phyloP scores from a whole-genome alignment of 1,140 invertebrate genomes.

The Drosophila kanapiae region DNA sequence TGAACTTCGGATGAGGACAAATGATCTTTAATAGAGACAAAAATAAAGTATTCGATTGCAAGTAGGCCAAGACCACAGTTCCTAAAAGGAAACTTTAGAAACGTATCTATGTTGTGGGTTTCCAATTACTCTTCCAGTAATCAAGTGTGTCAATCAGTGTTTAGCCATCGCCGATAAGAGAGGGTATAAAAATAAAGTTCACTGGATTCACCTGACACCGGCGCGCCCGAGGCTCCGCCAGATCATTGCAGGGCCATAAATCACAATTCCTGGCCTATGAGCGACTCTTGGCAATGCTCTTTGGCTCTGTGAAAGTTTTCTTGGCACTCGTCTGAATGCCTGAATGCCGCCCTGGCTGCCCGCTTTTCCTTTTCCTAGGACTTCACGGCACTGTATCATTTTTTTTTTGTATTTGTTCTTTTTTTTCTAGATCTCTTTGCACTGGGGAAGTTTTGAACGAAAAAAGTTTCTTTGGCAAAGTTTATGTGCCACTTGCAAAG shows the following conservation, averaged over 20 bases:
- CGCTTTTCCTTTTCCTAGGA: constrained; percentile 14
- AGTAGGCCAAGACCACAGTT: no score
- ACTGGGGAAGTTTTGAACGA: constrained; percentile 36
- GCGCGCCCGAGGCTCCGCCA: background rate
- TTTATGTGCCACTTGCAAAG: constrained; percentile 83
- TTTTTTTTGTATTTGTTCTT: constrained; percentile 69
- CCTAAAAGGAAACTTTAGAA: no score
- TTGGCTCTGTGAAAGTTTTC: constrained; percentile 55
- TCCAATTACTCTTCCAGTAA: background rate
- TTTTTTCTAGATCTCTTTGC: constrained; percentile 49
- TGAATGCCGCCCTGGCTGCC: constrained; percentile 24
- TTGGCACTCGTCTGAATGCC: constrained; percentile 34
- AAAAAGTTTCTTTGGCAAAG: constrained; percentile 80
- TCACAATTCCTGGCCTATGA: constrained; percentile 49
- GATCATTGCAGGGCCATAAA: constrained; percentile 42
- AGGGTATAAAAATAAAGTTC: background rate
- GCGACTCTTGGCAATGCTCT: constrained; percentile 39
- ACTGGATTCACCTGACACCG: constrained; percentile 10
- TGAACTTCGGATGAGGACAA: no score
- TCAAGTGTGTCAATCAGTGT: constrained; percentile 3
- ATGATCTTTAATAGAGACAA: no score
- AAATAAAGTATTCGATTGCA: no score
- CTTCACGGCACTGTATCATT: constrained; percentile 73
- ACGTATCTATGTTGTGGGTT: no score
- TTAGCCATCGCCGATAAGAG: background rate